Percentiles rank a stretch among this genome's conserved stretches.
phyloP scores from a whole-genome alignment of 2,888 invertebrate genomes.

The Drosophila parthenogenetica region DNA sequence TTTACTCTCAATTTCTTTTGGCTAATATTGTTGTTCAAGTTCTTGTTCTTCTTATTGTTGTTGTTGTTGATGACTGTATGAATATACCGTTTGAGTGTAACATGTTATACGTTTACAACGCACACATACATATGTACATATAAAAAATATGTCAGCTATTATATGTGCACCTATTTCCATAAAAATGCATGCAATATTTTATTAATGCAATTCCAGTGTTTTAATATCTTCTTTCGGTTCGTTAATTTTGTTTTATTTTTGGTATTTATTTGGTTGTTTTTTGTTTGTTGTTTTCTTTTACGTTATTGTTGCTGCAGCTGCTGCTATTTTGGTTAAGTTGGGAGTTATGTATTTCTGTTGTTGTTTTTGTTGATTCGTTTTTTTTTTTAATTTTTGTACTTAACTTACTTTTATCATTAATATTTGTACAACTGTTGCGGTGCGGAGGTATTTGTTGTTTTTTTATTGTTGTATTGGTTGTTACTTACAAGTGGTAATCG shows the following conservation, averaged over 20 bases:
- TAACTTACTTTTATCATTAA: conserved; percentile 46
- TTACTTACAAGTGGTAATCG: conserved; percentile 15
- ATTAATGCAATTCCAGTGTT: conserved; percentile 3
- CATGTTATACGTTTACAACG: background rate
- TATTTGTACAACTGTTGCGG: conserved; percentile 73
- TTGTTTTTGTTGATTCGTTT: conserved; percentile 30
- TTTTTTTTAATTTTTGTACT: conserved; percentile 16
- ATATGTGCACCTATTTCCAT: conserved; percentile 20
- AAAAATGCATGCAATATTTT: conserved; percentile 35
- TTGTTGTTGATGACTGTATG: conserved; percentile 15
- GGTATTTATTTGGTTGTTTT: conserved; percentile 51
- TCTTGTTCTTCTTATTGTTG: conserved; percentile 33
- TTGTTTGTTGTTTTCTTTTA: conserved; percentile 30
- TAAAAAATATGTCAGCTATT: conserved; percentile 30
- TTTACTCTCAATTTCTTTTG: conserved; percentile 17
- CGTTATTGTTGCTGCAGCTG: conserved; percentile 53
- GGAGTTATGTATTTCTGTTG: conserved; percentile 38
- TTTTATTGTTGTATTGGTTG: conserved; percentile 45
- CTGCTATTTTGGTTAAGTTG: conserved; percentile 43
- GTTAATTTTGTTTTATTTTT: conserved; percentile 33
- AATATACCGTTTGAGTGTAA: background rate
- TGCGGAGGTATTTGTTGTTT: conserved; percentile 62
- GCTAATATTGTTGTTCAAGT: conserved; percentile 28
- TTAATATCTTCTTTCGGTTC: background rate
- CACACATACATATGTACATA: background rate